Conservation (phyloP, 1,140 invertebrate species). For the Anagrus nilaparvatae region DNA sequence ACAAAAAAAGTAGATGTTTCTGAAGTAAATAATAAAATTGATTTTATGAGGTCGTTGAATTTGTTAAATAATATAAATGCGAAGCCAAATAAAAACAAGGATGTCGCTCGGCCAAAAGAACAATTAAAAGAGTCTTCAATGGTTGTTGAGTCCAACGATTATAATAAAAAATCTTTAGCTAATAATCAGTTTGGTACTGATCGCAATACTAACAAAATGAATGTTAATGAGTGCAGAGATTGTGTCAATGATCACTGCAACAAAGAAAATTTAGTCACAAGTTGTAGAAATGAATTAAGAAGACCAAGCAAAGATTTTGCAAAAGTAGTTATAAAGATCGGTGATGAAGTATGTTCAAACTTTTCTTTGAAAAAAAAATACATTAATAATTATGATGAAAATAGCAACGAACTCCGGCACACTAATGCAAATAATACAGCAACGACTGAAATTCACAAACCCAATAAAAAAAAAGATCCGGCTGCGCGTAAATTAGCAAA, state of each 20-base stretch:
- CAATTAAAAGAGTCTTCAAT: constrained; percentile 21
- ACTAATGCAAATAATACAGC: constrained; percentile 8
- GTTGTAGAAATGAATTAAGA: neutral
- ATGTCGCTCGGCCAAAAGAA: neutral
- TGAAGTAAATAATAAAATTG: constrained; percentile 14
- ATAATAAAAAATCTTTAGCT: constrained; percentile 20
- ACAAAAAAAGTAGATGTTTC: constrained; percentile 7
- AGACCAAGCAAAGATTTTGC: neutral
- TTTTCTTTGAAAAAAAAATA: constrained; percentile 19
- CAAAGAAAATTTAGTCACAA: too few species aligned
- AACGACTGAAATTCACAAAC: too few species aligned
- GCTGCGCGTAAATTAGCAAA: too few species aligned
- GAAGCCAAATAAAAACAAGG: neutral
- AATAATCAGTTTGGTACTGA: too few species aligned
- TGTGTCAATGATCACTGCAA: too few species aligned
- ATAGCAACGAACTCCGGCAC: neutral
- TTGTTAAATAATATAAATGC: neutral
- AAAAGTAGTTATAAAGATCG: constrained; percentile 20
- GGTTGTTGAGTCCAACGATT: constrained; percentile 18
- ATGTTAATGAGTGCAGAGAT: neutral
- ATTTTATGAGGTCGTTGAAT: constrained; percentile 18
- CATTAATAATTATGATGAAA: constrained; percentile 12
- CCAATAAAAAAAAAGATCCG: too few species aligned
- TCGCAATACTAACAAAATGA: too few species aligned
- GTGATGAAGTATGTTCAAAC: constrained; percentile 15